Base-by-base conservation (phyloP, 2,888 invertebrate genomes). In the Andrena haemorrhoa region DNA sequence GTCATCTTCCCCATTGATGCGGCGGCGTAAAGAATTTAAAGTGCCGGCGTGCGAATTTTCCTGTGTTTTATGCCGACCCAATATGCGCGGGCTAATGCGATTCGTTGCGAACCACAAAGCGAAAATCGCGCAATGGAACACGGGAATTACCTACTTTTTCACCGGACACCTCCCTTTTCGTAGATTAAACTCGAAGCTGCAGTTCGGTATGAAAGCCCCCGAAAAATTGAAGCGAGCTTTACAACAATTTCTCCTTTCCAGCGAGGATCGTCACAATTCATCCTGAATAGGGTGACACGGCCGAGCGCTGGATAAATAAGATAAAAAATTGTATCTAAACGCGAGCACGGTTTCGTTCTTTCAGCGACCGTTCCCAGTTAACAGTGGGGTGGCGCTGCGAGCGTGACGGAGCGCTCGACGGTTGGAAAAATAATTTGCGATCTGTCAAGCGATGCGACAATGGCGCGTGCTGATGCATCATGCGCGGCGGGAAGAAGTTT, bases 391-490 rank as follows among this genome's bases (percentile, higher is more conserved):
- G 23, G 74, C 70, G 26, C 70, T 20, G 53, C 8, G 49, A 23
- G 56, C 20, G 31, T 10, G 16, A 49, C 70, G 64, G 65, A 66
- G 51, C 49, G 31, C 23, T 61, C 31, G 51, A 66, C 35, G 49
- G 2, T 65, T 53, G 82, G 77, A 23, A 82, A 73, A 81, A 83
- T 82, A 77, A 80, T 82, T 82, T 69, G 83, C 73, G 65, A 81
- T 53, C 82, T 76, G 82, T 82, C 82, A 81, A 69, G 7, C 64
- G 56, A 5, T 10, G 53, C 65, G 76, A 69, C 70, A 61, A 47
- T 47, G 53, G 49, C 61, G n/a, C 76, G 64, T 56, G 76, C 71
- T 66, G 80, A 79, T 64, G 80, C 81, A 69, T 66, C 76, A 60
- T 56, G 56, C 35, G 35, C 35, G 10, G 51, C 31, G 29, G 65